Evolutionary conservation across 1,140 invertebrate genomes (phyloP).

Genomic region (Chelonus insularis): DNA sequence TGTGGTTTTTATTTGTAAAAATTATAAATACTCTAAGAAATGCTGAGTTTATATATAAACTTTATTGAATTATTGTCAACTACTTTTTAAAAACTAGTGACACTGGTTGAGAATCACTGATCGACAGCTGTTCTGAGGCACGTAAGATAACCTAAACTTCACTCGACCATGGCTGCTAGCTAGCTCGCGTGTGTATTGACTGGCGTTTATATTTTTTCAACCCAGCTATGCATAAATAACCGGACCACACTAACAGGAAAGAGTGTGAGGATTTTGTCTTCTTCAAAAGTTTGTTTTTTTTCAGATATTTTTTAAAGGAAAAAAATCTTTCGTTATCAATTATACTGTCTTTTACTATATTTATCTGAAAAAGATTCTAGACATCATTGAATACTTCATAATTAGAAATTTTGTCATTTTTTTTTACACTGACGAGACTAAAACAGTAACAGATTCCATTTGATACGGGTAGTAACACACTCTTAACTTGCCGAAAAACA

Average conservation of each 20-base stretch:
- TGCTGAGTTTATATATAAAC: too few species aligned
- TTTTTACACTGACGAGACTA: too few species aligned
- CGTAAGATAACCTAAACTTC: constrained; percentile 49
- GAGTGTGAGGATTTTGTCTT: constrained; percentile 41
- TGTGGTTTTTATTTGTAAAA: too few species aligned
- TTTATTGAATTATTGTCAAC: too few species aligned
- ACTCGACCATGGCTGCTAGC: constrained; percentile 22
- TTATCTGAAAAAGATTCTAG: too few species aligned
- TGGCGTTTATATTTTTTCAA: constrained; percentile 32
- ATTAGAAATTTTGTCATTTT: too few species aligned
- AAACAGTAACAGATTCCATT: too few species aligned
- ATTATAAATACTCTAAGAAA: too few species aligned
- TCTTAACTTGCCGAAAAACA: not conserved
- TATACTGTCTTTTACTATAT: not conserved
- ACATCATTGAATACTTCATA: too few species aligned
- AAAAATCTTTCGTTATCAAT: not conserved
- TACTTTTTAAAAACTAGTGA: constrained; percentile 3
- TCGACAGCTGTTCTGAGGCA: constrained; percentile 48
- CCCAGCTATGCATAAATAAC: constrained; percentile 35
- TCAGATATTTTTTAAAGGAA: too few species aligned
- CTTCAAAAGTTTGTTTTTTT: constrained; percentile 41
- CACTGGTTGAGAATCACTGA: constrained; percentile 47
- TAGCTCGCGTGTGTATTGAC: constrained; percentile 33
- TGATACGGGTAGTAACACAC: not conserved
- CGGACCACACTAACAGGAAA: constrained; percentile 11